A percentile compares a stretch with the other conserved stretches of the same genome.
Conservation (phyloP, 2,888 invertebrate genomes). For the Agyllia agylla region DNA sequence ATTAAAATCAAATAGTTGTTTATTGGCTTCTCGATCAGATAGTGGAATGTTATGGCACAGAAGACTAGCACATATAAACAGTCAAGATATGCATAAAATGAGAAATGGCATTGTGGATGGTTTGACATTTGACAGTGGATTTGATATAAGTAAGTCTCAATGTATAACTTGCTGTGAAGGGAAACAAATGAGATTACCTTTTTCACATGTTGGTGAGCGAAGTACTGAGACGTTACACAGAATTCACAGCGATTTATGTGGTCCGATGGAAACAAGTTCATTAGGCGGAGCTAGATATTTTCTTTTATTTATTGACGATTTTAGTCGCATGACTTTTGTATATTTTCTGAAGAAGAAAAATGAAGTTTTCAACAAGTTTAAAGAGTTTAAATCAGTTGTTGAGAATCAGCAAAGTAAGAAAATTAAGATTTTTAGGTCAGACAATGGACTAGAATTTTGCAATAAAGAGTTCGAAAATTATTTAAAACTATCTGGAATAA, state of each 20-base stretch:
- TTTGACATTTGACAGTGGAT: conserved; percentile 23
- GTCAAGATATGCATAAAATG: conserved; percentile 64
- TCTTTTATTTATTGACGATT: not conserved
- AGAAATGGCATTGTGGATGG: conserved; percentile 48
- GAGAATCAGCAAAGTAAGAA: conserved; percentile 56
- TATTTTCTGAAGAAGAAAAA: conserved; percentile 27
- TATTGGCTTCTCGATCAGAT: not conserved
- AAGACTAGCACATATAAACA: conserved; percentile 61
- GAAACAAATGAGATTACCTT: conserved; percentile 4
- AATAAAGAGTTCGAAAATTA: conserved; percentile 63
- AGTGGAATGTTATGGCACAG: conserved; percentile 50
- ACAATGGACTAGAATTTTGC: conserved; percentile 71
- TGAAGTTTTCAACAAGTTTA: conserved; percentile 42
- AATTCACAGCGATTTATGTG: not conserved
- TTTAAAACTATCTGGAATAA: conserved; percentile 53
- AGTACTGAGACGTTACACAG: conserved; percentile 3
- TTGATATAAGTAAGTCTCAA: not conserved
- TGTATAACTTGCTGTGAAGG: not conserved
- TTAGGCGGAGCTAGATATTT: not conserved
- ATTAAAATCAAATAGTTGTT: not conserved
- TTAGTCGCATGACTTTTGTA: conserved; percentile 14
- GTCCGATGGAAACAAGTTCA: not conserved
- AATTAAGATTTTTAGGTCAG: conserved; percentile 53
- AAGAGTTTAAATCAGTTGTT: conserved; percentile 40
- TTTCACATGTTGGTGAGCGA: conserved; percentile 22